These are phyloP conservation scores for Anthopleura sola DNA, from an alignment of 64 coral and sea anemone species.

Conservation along the genomic window DNA sequence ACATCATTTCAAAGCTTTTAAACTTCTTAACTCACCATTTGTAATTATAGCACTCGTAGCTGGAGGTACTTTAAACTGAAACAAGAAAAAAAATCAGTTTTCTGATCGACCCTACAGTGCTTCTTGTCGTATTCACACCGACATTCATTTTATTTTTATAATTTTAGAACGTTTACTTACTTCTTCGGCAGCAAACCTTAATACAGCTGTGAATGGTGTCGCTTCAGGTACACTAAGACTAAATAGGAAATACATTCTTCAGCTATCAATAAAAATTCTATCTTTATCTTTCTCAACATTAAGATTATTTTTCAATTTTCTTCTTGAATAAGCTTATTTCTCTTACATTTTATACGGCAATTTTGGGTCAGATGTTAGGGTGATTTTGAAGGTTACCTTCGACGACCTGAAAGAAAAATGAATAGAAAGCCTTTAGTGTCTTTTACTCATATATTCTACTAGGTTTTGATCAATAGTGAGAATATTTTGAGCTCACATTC, in stretches of 20 bases:
- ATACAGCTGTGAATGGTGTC: slow-evolving; percentile 92
- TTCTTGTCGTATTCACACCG: background rate
- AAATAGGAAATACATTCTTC: background rate
- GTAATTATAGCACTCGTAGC: slow-evolving; percentile 99
- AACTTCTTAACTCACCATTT: slow-evolving; percentile 68
- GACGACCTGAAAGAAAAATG: slow-evolving; percentile 63
- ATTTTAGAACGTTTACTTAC: slow-evolving; percentile 46
- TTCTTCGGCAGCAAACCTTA: slow-evolving; percentile 99
- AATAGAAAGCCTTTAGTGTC: background rate
- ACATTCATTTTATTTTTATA: background rate
- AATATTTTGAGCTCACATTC: slow-evolving; percentile 16
- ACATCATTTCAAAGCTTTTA: background rate
- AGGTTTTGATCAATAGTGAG: background rate
- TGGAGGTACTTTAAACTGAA: slow-evolving; percentile 97
- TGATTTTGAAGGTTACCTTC: slow-evolving; percentile 99
- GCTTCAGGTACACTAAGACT: slow-evolving; percentile 95
- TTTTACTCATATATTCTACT: background rate
- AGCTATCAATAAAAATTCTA: background rate
- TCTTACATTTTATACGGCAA: slow-evolving; percentile 99
- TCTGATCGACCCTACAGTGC: background rate
- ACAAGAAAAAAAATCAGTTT: background rate
- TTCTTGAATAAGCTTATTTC: slow-evolving; percentile 6
- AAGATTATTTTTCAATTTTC: background rate
- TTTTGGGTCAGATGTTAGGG: slow-evolving; percentile 94
- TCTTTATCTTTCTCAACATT: background rate